A percentile compares a stretch with the other conserved stretches of the same genome.
These are phyloP conservation scores for Andrena bucephala DNA, from an alignment of 2,888 invertebrate species.

Conservation along the genomic window DNA sequence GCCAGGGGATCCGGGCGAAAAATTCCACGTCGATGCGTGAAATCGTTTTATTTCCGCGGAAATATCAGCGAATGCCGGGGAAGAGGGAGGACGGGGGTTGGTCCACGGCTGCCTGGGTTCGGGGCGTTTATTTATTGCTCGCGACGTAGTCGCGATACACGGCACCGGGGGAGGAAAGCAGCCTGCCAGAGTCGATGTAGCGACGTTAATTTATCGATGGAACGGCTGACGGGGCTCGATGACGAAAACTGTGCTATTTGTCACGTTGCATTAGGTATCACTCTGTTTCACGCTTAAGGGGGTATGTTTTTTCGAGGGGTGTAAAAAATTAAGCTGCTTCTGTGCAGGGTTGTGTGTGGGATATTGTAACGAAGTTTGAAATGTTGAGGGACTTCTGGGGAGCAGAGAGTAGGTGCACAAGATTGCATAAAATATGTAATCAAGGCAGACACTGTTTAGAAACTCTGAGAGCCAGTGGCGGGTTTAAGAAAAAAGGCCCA, in stretches of 20 bases:
- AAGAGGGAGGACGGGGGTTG: too few species aligned
- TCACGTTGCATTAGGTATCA: not conserved
- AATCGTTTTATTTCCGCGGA: slow-evolving; percentile 52
- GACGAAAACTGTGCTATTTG: not conserved
- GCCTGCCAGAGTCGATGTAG: not conserved
- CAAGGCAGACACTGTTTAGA: too few species aligned
- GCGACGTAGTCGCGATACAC: slow-evolving; percentile 4
- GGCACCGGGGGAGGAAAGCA: slow-evolving; percentile 1
- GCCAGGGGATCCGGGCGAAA: slow-evolving; percentile 42
- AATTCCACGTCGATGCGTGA: slow-evolving; percentile 56
- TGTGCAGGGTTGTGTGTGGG: too few species aligned
- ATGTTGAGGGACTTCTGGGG: too few species aligned
- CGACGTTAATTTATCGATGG: slow-evolving; percentile 28
- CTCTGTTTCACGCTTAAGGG: not conserved
- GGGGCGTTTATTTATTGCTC: slow-evolving; percentile 35
- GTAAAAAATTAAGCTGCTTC: too few species aligned
- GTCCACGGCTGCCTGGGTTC: not conserved
- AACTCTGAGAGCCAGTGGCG: too few species aligned
- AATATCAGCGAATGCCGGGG: slow-evolving; percentile 22
- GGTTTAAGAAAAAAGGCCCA: too few species aligned
- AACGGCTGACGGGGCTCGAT: not conserved
- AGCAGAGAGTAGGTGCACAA: too few species aligned
- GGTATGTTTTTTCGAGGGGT: not conserved
- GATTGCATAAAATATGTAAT: too few species aligned
- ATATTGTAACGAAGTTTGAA: too few species aligned